These are phyloP conservation scores for Dryobotodes eremita DNA, from an alignment of 2,888 invertebrate genomes.

Conservation along the genomic window DNA sequence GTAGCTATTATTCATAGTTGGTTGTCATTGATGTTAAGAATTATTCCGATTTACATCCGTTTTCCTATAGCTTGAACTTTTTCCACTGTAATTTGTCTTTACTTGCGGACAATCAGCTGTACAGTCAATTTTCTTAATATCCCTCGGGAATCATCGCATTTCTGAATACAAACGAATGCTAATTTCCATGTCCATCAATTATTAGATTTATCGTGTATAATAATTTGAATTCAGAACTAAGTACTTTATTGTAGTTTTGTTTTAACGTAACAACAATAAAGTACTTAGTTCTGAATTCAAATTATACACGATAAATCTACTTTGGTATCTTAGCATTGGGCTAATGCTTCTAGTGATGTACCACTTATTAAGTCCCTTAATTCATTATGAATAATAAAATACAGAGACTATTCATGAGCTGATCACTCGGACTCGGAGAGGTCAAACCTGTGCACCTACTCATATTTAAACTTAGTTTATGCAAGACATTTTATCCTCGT, in stretches of 20 bases:
- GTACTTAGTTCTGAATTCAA: too few relatives aligned
- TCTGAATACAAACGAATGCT: too few relatives aligned
- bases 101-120: background rate
- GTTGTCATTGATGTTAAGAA: background rate
- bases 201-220: too few relatives aligned
- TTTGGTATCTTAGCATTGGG: background rate
- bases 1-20: background rate
- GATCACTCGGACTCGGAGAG: background rate
- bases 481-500: constrained; percentile 7
- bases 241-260: too few relatives aligned
- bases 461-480: background rate
- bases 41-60: background rate
- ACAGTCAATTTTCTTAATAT: too few relatives aligned
- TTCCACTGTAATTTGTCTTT: background rate
- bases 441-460: background rate
- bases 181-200: too few relatives aligned
- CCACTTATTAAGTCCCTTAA: background rate
- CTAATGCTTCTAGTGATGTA: background rate
- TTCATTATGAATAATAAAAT: background rate
- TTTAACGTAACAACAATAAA: too few relatives aligned
- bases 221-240: too few relatives aligned
- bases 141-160: too few relatives aligned
- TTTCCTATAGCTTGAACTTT: background rate
- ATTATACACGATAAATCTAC: background rate
- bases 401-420: background rate